Evolutionary conservation across 2,113 vertebrate species (phyloP), one percentile per base, ranked within the genome.

Genomic region (Charadrius vociferus): DNA sequence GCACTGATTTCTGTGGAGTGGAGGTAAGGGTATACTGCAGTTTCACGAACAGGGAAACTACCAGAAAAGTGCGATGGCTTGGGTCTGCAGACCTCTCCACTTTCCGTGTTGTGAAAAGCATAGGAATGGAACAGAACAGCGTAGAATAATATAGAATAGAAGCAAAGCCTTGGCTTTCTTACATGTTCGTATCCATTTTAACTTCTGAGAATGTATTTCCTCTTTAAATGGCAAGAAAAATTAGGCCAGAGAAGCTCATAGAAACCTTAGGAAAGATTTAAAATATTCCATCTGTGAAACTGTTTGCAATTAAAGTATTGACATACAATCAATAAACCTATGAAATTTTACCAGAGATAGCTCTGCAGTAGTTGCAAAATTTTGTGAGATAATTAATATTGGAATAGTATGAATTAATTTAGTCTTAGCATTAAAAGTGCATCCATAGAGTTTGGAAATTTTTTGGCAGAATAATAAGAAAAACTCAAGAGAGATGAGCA

Each of bases 291-390:
- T 80, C 81, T 85, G 66, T 88, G 81, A 91, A 95, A 80, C 6
- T 56, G n/a, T 94, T 90, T 79, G 29, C 20, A 21, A 85, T 87
- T 95, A 93, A 91, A 95, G n/a, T 95, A 93, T 91, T 91, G 96
- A 90, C 78, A 73, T 0, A 1, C 65, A 82, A 73, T 96, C 91
- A 94, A 94, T 96, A 96, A 96, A 89, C 30, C 78, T 77, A 49
- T 88, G 66, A 94, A 88, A 63, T 77, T 89, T 91, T 85, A 91
- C 55, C 18, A 39, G 87, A 84, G 39, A 49, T 62, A 86, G 59
- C 27, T 88, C 55, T 89, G 92, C 88, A 65, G 53, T 53, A 58
- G 49, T 65, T 94, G 81, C 71, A 89, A 75, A 81, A 80, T 67
- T 29, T 58, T 80, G 37, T 70, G 32, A 53, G 26, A 67, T 95